phyloP scores from a whole-genome alignment of 2,888 invertebrate genomes.

The Dioctria linearis region DNA sequence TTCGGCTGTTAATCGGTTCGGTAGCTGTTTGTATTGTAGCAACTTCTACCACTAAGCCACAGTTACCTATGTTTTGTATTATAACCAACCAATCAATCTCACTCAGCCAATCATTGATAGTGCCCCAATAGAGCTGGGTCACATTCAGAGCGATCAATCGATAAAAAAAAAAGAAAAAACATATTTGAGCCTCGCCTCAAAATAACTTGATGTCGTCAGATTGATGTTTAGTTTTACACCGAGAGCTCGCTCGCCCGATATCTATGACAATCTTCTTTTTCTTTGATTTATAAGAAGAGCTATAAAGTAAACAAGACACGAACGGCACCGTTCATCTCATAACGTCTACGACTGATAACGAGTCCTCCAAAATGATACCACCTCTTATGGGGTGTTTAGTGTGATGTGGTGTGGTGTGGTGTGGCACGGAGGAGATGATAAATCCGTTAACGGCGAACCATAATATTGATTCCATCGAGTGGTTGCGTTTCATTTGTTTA shows the following conservation, averaged over 20 bases:
- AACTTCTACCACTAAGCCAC: too few species aligned
- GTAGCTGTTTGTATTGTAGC: neutral
- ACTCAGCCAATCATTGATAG: neutral
- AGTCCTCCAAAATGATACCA: slow-evolving; percentile 7
- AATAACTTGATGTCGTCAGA: slow-evolving; percentile 26
- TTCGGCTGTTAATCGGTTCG: slow-evolving; percentile 1
- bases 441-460: neutral
- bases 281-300: neutral
- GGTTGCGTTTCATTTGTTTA: neutral
- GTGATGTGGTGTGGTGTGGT: too few species aligned
- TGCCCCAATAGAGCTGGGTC: neutral
- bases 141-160: neutral
- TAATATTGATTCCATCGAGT: neutral
- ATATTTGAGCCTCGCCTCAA: slow-evolving; percentile 36
- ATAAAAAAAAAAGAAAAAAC: neutral
- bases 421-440: neutral
- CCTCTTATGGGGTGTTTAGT: neutral
- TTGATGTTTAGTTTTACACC: slow-evolving; percentile 26
- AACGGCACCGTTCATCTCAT: slow-evolving; percentile 30
- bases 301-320: slow-evolving; percentile 22
- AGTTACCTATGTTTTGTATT: too few species aligned
- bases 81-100: too few species aligned
- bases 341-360: slow-evolving; percentile 26
- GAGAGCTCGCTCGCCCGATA: neutral
- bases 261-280: slow-evolving; percentile 31